phyloP scores from a whole-genome alignment of 2,888 invertebrate species.

The Stenoptilia bipunctidactyla region DNA sequence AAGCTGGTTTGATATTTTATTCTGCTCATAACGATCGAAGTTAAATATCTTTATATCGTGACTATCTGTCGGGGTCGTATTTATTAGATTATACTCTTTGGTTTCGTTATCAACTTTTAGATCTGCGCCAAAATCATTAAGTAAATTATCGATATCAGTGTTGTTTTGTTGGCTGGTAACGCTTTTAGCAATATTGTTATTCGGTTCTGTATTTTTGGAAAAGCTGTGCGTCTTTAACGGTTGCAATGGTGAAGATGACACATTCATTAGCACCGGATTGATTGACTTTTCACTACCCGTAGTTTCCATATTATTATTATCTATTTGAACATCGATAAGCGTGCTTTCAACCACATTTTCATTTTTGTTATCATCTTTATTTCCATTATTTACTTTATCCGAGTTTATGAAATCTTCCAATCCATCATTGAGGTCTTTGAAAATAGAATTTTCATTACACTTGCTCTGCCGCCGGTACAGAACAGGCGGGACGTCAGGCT shows the following conservation, averaged over 20 bases:
- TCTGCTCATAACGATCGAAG: slow-evolving; percentile 65
- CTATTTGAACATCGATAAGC: slow-evolving; percentile 57
- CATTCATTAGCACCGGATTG: slow-evolving; percentile 54
- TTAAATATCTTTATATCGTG: slow-evolving; percentile 63
- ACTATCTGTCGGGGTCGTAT: slow-evolving; percentile 32
- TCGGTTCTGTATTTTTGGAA: slow-evolving; percentile 18
- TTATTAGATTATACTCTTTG: slow-evolving; percentile 34
- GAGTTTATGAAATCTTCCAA: slow-evolving; percentile 48
- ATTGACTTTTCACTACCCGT: slow-evolving; percentile 36
- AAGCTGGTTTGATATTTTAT: slow-evolving; percentile 41
- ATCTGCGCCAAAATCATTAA: slow-evolving; percentile 45
- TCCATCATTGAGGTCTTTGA: slow-evolving; percentile 54
- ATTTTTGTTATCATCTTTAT: slow-evolving; percentile 35
- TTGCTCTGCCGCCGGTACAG: slow-evolving; percentile 76
- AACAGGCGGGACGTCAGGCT: slow-evolving; percentile 79
- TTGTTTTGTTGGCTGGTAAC: slow-evolving; percentile 42
- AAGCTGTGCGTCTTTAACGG: slow-evolving; percentile 60
- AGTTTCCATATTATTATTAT: slow-evolving; percentile 49
- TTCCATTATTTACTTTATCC: slow-evolving; percentile 35
- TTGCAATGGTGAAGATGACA: slow-evolving; percentile 59
- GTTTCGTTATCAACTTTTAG: slow-evolving; percentile 19
- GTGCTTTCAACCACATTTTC: slow-evolving; percentile 55
- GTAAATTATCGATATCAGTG: slow-evolving; percentile 46
- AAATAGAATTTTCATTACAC: slow-evolving; percentile 54
- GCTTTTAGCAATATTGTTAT: slow-evolving; percentile 40